These are phyloP conservation scores for Polia nebulosa DNA, from an alignment of 2,888 invertebrate species.

Conservation along the genomic window DNA sequence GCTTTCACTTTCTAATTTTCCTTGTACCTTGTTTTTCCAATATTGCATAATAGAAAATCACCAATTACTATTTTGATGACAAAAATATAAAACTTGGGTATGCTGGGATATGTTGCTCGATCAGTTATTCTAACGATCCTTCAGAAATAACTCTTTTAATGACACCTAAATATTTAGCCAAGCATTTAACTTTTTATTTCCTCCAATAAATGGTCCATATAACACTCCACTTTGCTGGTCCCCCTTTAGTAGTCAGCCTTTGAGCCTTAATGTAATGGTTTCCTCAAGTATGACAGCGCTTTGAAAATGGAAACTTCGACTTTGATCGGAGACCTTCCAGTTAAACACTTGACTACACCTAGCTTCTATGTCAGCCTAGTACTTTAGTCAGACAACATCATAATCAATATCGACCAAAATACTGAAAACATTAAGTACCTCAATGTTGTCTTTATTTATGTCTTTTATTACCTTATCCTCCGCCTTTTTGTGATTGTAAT, in stretches of 20 bases:
- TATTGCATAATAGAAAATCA: too few relatives aligned
- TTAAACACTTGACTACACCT: slow-evolving; percentile 12
- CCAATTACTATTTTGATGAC: too few relatives aligned
- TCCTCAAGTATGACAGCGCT: slow-evolving; percentile 32
- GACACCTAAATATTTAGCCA: not conserved
- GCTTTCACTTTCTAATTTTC: too few relatives aligned
- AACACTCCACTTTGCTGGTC: not conserved
- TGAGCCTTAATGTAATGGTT: slow-evolving; percentile 19
- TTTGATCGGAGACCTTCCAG: slow-evolving; percentile 20
- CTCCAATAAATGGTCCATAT: slow-evolving; percentile 2
- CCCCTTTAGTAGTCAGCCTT: slow-evolving; percentile 25
- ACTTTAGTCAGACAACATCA: slow-evolving; percentile 4
- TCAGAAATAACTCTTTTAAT: not conserved
- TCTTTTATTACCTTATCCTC: slow-evolving; percentile 41
- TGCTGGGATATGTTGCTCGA: not conserved
- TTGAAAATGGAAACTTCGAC: slow-evolving; percentile 46
- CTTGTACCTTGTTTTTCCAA: too few relatives aligned
- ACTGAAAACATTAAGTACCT: slow-evolving; percentile 24
- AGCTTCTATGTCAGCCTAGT: slow-evolving; percentile 3
- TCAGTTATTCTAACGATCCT: not conserved
- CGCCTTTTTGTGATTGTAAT: slow-evolving; percentile 42
- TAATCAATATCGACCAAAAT: slow-evolving; percentile 29
- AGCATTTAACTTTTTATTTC: slow-evolving; percentile 18
- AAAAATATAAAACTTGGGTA: too few relatives aligned
- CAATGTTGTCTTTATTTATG: slow-evolving; percentile 40